Conservation (phyloP, 2,888 invertebrate species). For the Halocaridina rubra region DNA sequence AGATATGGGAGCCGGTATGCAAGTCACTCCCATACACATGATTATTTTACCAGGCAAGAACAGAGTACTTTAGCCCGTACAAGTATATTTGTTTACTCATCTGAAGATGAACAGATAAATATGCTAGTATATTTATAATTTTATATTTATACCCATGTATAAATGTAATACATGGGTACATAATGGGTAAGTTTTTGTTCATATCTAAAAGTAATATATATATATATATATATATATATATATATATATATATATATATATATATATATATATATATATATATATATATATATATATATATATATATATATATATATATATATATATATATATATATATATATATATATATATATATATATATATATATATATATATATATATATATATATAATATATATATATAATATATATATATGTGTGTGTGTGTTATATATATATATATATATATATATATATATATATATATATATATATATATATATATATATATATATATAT, state of each 20-base stretch:
- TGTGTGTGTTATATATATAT: neutral
- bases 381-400: conserved; percentile 23
- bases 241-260: neutral
- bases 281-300: neutral
- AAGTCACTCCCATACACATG: no score
- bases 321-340: conserved; percentile 3
- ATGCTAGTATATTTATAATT: no score
- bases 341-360: conserved; percentile 11
- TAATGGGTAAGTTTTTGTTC: no score
- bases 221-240: neutral
- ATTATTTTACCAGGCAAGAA: no score
- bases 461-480: neutral
- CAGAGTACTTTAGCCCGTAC: no score
- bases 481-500: neutral
- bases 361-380: conserved; percentile 23
- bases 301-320: conserved; percentile 11
- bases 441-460: neutral
- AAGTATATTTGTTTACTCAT: no score
- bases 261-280: neutral
- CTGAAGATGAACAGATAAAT: no score
- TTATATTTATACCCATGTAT: no score
- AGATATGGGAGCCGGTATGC: no score
- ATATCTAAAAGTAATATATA: no score
- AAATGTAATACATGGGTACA: no score
- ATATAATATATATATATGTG: neutral